These are phyloP conservation scores for Squalus acanthias DNA, from an alignment of 2,797 vertebrate species.

Conservation along the genomic window DNA sequence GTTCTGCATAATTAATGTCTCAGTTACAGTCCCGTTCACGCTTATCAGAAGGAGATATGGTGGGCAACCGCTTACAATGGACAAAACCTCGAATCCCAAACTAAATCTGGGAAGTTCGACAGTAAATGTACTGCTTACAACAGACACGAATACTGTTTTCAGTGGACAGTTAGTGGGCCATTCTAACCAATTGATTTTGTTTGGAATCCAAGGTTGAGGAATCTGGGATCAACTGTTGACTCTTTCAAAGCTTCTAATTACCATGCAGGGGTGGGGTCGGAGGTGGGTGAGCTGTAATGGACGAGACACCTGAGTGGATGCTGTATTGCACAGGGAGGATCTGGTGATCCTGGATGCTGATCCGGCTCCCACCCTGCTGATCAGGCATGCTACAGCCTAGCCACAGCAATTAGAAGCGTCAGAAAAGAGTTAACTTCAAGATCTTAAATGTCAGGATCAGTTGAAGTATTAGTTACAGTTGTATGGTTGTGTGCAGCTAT, in stretches of 20 bases:
- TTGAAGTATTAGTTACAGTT: not conserved
- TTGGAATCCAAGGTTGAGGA: not conserved
- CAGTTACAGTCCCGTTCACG: not conserved
- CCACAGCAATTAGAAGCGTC: not conserved
- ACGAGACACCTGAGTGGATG: not conserved
- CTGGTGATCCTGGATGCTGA: not conserved
- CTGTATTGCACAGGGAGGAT: not conserved
- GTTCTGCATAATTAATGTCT: not conserved
- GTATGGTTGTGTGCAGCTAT: not conserved
- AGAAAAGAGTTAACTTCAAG: not conserved
- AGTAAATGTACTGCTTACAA: not conserved
- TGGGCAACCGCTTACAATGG: not conserved
- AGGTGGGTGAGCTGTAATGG: not conserved
- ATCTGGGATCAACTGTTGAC: not conserved
- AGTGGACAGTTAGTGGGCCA: not conserved
- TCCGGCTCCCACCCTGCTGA: not conserved
- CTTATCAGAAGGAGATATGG: not conserved
- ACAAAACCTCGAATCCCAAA: not conserved
- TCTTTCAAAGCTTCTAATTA: not conserved
- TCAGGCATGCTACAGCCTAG: not conserved
- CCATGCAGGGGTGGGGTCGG: not conserved
- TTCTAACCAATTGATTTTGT: not conserved
- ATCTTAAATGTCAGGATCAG: not conserved
- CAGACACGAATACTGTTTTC: not conserved
- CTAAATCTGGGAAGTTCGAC: not conserved